Conservation (phyloP, 2,113 vertebrate species). For the Calypte anna region DNA sequence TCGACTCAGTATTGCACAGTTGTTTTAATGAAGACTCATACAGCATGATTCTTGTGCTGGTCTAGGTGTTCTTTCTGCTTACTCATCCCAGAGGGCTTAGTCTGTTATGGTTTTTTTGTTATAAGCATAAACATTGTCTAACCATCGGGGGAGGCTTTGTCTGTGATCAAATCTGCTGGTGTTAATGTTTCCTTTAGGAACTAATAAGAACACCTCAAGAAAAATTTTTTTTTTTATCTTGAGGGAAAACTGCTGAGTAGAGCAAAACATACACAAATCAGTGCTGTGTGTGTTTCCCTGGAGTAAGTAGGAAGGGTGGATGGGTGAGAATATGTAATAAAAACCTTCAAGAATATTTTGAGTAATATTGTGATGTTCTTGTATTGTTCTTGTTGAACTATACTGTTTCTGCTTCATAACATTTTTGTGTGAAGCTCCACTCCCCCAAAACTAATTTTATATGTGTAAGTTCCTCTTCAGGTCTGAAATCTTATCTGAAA, state of each 20-base stretch:
- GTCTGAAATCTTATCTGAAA: background rate
- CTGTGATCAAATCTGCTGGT: background rate
- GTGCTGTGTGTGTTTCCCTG: background rate
- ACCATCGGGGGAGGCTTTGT: background rate
- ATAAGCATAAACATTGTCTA: background rate
- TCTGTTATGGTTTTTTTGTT: background rate
- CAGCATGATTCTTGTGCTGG: background rate
- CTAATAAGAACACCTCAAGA: background rate
- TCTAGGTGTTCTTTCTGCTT: constrained; percentile 17
- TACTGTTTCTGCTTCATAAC: background rate
- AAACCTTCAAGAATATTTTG: background rate
- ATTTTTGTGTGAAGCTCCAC: background rate
- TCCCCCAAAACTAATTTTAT: background rate
- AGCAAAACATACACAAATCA: background rate
- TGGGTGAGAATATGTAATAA: background rate
- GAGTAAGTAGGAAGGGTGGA: background rate
- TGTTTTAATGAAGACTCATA: background rate
- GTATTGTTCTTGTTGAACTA: background rate
- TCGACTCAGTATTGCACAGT: background rate
- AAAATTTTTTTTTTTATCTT: background rate
- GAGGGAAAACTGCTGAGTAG: background rate
- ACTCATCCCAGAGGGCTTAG: constrained; percentile 1
- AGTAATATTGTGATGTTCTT: background rate
- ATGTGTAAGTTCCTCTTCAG: background rate
- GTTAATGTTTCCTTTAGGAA: background rate